A percentile compares a stretch with the other conserved stretches of the same genome.
Conservation (phyloP, 1,140 invertebrate species). For the Homalodisca vitripennis region DNA sequence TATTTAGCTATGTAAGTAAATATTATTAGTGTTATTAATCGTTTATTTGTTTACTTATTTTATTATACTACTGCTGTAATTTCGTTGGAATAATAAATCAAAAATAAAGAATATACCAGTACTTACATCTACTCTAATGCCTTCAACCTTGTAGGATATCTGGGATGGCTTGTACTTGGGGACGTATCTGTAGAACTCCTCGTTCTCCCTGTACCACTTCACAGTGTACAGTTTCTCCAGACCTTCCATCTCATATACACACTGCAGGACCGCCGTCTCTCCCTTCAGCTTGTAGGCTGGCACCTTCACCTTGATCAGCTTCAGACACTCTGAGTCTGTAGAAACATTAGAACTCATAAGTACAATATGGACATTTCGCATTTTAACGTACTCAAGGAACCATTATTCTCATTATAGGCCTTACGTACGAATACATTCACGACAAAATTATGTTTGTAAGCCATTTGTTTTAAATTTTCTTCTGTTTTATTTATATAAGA, state of each 20-base stretch:
- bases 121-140: slow-evolving; percentile 75
- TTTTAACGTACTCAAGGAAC: not conserved
- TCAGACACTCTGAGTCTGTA: slow-evolving; percentile 21
- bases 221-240: slow-evolving; percentile 71
- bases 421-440: no score
- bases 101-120: no score
- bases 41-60: no score
- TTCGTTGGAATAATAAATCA: no score
- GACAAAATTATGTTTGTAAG: no score
- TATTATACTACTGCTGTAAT: no score
- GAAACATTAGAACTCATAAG: not conserved
- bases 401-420: not conserved
- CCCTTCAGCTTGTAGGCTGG: slow-evolving; percentile 69
- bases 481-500: no score
- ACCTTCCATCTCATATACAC: slow-evolving; percentile 69
- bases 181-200: slow-evolving; percentile 81
- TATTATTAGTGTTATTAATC: no score
- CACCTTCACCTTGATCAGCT: slow-evolving; percentile 63
- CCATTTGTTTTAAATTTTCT: no score
- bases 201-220: slow-evolving; percentile 86
- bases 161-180: slow-evolving; percentile 61
- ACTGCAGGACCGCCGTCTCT: slow-evolving; percentile 67
- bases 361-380: not conserved
- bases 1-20: no score
- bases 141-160: slow-evolving; percentile 65